These are phyloP conservation scores for Polydrusus cervinus DNA, from an alignment of 2,888 invertebrate genomes.

Conservation along the genomic window DNA sequence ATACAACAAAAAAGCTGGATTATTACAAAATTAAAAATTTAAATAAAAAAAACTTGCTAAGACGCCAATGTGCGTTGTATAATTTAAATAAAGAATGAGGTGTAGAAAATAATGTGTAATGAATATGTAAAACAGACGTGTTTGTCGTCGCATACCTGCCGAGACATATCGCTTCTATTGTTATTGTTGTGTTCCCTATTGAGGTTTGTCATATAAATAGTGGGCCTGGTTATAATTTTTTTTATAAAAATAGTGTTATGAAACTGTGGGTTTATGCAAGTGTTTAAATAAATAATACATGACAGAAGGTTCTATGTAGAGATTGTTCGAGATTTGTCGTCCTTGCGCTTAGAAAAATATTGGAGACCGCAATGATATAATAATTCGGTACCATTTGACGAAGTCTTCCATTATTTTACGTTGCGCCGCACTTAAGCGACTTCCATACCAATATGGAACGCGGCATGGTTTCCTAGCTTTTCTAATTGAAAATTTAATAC, in stretches of 20 bases:
- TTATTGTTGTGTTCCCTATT: conserved; percentile 37
- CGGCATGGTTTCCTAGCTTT: too few species aligned
- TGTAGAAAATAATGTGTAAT: conserved; percentile 46
- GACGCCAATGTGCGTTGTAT: neutral
- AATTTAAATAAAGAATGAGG: conserved; percentile 54
- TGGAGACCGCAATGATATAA: too few species aligned
- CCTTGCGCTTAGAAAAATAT: too few species aligned
- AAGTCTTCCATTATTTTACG: too few species aligned
- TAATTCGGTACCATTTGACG: too few species aligned
- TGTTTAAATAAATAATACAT: neutral
- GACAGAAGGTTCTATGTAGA: too few species aligned
- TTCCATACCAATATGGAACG: too few species aligned
- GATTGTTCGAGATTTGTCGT: too few species aligned
- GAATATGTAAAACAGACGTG: conserved; percentile 36
- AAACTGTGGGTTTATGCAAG: neutral
- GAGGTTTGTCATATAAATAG: conserved; percentile 14
- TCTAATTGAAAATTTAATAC: too few species aligned
- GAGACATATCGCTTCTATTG: conserved; percentile 52
- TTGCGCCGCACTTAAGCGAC: too few species aligned
- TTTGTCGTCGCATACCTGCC: conserved; percentile 32
- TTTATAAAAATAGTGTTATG: neutral
- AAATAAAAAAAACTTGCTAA: neutral
- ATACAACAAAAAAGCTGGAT: neutral
- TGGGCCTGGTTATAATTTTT: conserved; percentile 1
- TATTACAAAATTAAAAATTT: neutral